Evolutionary conservation across 2,113 vertebrate genomes (phyloP).

Genomic region (Amphiprion ocellaris): DNA sequence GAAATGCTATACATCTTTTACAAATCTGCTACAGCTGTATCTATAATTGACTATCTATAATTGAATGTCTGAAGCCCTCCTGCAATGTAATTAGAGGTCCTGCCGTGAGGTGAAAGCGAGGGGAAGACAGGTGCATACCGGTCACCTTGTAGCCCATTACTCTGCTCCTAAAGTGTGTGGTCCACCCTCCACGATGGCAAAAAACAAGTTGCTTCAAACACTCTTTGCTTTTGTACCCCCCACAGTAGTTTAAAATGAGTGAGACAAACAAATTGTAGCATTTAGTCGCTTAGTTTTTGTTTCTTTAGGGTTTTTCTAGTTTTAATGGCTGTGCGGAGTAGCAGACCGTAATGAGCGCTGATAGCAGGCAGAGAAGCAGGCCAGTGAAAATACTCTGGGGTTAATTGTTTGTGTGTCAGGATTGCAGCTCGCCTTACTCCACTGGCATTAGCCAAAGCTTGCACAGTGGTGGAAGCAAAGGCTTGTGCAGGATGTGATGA

Average conservation of each 20-base stretch:
- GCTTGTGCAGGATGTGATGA: constrained; percentile 60
- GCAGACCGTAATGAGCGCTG: constrained; percentile 53
- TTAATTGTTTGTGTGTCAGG: constrained; percentile 71
- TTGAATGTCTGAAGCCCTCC: constrained; percentile 53
- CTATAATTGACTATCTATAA: constrained; percentile 72
- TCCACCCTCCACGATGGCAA: constrained; percentile 33
- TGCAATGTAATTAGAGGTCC: constrained; percentile 75
- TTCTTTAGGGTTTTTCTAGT: constrained; percentile 8
- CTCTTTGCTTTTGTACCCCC: constrained; percentile 1
- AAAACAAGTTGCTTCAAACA: constrained; percentile 6
- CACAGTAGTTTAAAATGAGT: constrained; percentile 15
- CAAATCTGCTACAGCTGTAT: constrained; percentile 61
- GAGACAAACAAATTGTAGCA: background rate
- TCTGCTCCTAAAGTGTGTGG: constrained; percentile 59
- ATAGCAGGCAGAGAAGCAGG: constrained; percentile 41
- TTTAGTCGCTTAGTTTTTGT: constrained; percentile 5
- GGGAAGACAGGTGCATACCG: constrained; percentile 48
- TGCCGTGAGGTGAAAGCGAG: constrained; percentile 30
- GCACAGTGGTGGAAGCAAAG: constrained; percentile 31
- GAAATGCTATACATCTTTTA: constrained; percentile 59
- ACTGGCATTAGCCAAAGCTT: constrained; percentile 53
- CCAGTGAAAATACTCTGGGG: constrained; percentile 51
- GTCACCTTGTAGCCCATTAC: constrained; percentile 75
- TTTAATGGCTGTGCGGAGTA: constrained; percentile 29
- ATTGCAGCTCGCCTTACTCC: constrained; percentile 48